These are phyloP conservation scores for Thera obeliscata DNA, from an alignment of 2,888 invertebrate genomes.

Conservation along the genomic window DNA sequence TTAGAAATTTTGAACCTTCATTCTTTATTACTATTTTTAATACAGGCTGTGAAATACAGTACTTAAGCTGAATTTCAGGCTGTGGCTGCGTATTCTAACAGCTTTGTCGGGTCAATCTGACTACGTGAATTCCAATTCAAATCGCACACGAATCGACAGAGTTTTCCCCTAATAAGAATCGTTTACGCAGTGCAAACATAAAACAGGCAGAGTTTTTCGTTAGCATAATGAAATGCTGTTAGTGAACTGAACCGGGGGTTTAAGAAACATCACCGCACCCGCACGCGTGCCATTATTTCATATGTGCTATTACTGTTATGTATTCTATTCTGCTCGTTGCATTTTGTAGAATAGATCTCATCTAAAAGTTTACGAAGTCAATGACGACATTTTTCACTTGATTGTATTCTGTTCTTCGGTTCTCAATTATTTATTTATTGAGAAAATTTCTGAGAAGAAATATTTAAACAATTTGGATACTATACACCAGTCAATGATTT, in stretches of 20 bases:
- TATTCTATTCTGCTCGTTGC: conserved; percentile 24
- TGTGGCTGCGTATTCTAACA: too few species aligned
- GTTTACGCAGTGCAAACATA: conserved; percentile 63
- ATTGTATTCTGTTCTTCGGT: conserved; percentile 45
- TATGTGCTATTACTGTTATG: neutral
- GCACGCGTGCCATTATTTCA: conserved; percentile 24
- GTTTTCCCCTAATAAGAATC: conserved; percentile 51
- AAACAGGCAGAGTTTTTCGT: conserved; percentile 54
- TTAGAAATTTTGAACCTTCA: too few species aligned
- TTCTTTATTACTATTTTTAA: too few species aligned
- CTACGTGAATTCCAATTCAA: conserved; percentile 37
- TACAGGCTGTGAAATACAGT: too few species aligned
- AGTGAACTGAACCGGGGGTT: conserved; percentile 54
- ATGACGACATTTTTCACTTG: conserved; percentile 61
- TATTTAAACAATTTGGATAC: too few species aligned
- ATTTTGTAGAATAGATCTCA: conserved; percentile 55
- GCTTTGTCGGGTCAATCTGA: too few species aligned
- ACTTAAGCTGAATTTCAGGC: neutral
- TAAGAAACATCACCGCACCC: conserved; percentile 47
- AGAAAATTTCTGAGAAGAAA: conserved; percentile 44
- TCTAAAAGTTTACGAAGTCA: conserved; percentile 52
- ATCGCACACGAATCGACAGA: conserved; percentile 52
- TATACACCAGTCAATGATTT: too few species aligned
- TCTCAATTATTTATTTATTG: conserved; percentile 56
- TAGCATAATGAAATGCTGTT: conserved; percentile 69